Evolutionary conservation across 2,113 vertebrate genomes (phyloP).

Genomic region (Zosterops japonicus): DNA sequence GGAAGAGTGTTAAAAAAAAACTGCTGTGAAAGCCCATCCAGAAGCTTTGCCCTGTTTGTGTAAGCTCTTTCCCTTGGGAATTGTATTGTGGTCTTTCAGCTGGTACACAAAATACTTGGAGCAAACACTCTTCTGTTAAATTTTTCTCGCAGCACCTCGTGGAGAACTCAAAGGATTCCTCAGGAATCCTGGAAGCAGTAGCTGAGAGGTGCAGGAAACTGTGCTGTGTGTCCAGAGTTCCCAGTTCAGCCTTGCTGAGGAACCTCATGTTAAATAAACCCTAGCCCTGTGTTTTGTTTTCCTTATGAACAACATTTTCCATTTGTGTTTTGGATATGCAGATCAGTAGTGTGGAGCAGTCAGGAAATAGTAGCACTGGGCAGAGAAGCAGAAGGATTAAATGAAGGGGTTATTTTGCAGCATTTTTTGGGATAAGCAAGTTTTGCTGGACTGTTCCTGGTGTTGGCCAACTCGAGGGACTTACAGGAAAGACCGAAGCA

Average conservation of each 20-base stretch:
- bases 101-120: neutral
- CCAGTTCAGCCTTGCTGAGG: neutral
- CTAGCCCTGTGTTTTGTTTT: neutral
- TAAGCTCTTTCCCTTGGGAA: neutral
- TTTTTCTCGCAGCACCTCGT: neutral
- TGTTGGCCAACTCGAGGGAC: neutral
- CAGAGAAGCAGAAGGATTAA: neutral
- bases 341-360: neutral
- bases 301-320: accelerated
- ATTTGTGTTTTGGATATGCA: neutral
- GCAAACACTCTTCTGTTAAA: neutral
- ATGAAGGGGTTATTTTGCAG: neutral
- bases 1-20: neutral
- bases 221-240: neutral
- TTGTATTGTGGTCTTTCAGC: neutral
- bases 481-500: neutral
- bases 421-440: neutral
- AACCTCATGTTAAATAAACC: neutral
- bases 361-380: neutral
- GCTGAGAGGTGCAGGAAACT: neutral
- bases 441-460: neutral
- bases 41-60: neutral
- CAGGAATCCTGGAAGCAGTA: neutral
- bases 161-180: accelerated
- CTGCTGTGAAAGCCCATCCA: neutral